These are phyloP conservation scores for Drosophila oshimai DNA, from an alignment of 1,140 invertebrate species.

Conservation along the genomic window DNA sequence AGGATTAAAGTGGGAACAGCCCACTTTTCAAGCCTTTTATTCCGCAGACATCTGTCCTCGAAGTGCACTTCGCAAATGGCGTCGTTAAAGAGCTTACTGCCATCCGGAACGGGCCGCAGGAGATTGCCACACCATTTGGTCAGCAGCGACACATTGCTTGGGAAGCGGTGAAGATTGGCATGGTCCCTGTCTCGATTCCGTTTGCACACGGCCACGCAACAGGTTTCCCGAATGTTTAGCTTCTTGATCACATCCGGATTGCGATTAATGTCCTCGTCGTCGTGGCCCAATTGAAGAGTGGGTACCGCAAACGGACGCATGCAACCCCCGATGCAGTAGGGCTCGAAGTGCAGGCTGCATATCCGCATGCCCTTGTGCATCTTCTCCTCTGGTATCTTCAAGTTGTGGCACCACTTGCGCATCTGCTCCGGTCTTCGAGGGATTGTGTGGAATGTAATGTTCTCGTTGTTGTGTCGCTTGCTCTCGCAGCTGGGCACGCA, in stretches of 20 bases:
- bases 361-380: conserved; percentile 78
- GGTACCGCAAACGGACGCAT: conserved; percentile 80
- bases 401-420: conserved; percentile 77
- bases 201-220: conserved; percentile 73
- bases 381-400: conserved; percentile 68
- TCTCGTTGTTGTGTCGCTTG: conserved; percentile 71
- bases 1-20: conserved; percentile 66
- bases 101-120: conserved; percentile 68
- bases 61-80: conserved; percentile 79
- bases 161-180: conserved; percentile 77
- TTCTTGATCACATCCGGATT: conserved; percentile 81
- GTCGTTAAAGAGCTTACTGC: conserved; percentile 74
- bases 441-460: conserved; percentile 80
- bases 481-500: conserved; percentile 75
- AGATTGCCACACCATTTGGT: conserved; percentile 76
- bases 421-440: conserved; percentile 72
- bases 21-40: conserved; percentile 77
- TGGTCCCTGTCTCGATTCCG: conserved; percentile 74
- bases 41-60: conserved; percentile 73
- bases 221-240: conserved; percentile 75
- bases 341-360: conserved; percentile 72
- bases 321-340: conserved; percentile 79
- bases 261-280: conserved; percentile 70
- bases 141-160: conserved; percentile 61
- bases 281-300: conserved; percentile 68